phyloP scores from a whole-genome alignment of 1,140 invertebrate genomes.

The Phymorhynchus buccinoides region DNA sequence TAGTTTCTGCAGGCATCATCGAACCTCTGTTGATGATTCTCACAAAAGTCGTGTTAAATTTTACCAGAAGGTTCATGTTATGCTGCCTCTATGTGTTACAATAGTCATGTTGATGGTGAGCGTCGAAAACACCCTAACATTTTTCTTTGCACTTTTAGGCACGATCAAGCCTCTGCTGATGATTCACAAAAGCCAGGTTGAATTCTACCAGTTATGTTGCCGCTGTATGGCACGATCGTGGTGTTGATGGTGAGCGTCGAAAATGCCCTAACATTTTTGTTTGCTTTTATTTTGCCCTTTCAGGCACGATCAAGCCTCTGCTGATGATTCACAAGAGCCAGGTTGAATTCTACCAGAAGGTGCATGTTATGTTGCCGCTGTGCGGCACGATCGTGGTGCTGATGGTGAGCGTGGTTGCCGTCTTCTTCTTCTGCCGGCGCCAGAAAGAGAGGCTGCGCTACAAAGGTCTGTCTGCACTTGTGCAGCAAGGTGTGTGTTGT shows the following conservation, averaged over 20 bases:
- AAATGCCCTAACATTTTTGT: no score
- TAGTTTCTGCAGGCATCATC: no score
- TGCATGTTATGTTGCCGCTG: conserved; percentile 94
- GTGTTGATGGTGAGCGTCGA: conserved; percentile 89
- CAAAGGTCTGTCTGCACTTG: conserved; percentile 62
- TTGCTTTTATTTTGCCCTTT: conserved; percentile 74
- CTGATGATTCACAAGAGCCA: conserved; percentile 86
- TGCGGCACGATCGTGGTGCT: conserved; percentile 87
- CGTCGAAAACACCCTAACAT: no score
- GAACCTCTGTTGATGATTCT: no score
- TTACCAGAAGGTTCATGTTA: no score
- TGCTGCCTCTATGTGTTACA: no score
- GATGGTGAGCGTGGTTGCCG: conserved; percentile 91
- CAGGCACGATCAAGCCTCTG: conserved; percentile 94
- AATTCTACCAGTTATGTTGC: conserved; percentile 89
- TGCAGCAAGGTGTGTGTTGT: neutral
- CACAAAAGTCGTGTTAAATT: no score
- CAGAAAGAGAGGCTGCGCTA: conserved; percentile 61
- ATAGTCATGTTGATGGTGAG: no score
- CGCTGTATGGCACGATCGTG: conserved; percentile 90
- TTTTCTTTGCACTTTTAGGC: conserved; percentile 82
- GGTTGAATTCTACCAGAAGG: conserved; percentile 82
- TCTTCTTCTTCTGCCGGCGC: conserved; percentile 73
- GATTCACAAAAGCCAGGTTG: conserved; percentile 81
- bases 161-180: conserved; percentile 93